A percentile compares a stretch with the other conserved stretches of the same genome.
Conservation (phyloP, 2,888 invertebrate species). For the Drosophila nigricruria region DNA sequence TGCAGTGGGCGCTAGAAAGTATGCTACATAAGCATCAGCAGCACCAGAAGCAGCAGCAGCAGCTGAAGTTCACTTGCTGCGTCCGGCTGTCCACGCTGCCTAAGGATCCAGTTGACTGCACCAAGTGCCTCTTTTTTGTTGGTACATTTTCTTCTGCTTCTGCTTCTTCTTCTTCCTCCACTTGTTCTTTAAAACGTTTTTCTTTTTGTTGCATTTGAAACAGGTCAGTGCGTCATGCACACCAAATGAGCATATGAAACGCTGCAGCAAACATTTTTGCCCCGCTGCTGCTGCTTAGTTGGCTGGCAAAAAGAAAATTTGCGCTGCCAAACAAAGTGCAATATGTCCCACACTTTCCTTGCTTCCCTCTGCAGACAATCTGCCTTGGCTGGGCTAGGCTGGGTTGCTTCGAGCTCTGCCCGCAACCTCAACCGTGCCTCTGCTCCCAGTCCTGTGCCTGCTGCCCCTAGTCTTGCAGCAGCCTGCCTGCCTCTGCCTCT, state of each 20-base stretch:
- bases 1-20: slow-evolving; percentile 55
- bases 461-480: neutral
- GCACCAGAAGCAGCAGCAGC: neutral
- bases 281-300: slow-evolving; percentile 9
- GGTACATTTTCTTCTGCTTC: slow-evolving; percentile 10
- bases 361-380: neutral
- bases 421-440: neutral
- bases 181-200: slow-evolving; percentile 13
- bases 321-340: slow-evolving; percentile 32
- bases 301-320: slow-evolving; percentile 32
- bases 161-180: neutral
- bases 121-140: slow-evolving; percentile 46
- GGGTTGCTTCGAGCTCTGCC: neutral
- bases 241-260: slow-evolving; percentile 78
- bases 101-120: slow-evolving; percentile 67
- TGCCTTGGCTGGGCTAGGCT: neutral
- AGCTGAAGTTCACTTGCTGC: slow-evolving; percentile 16
- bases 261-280: slow-evolving; percentile 4
- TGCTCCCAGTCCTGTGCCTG: neutral
- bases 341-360: neutral
- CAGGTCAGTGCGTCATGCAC: slow-evolving; percentile 80
- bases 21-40: slow-evolving; percentile 33
- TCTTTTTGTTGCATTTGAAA: slow-evolving; percentile 68
- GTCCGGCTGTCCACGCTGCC: slow-evolving; percentile 18
- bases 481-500: neutral